Percentiles rank a stretch among this genome's conserved stretches.
These are phyloP conservation scores for Pseudochromis fuscus DNA, from an alignment of 2,797 vertebrate species.

Conservation along the genomic window DNA sequence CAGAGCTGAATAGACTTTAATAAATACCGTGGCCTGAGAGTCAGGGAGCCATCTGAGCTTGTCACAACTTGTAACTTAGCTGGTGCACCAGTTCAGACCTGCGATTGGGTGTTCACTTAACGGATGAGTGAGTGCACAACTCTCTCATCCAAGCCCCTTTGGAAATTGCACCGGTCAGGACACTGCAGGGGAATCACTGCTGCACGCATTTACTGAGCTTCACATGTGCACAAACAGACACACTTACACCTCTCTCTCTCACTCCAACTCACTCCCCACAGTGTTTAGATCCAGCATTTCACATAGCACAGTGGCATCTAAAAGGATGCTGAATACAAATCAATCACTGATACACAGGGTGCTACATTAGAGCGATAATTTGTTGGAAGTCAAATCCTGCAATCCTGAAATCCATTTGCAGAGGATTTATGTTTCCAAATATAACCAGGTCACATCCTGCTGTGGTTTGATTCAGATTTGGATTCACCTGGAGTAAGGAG, in stretches of 20 bases:
- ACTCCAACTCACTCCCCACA: too few relatives aligned
- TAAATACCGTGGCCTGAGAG: conserved; percentile 83
- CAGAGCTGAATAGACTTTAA: conserved; percentile 85
- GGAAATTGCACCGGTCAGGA: conserved; percentile 58
- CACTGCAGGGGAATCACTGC: conserved; percentile 47
- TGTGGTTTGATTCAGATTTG: conserved; percentile 51
- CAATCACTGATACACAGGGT: neutral
- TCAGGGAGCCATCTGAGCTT: conserved; percentile 84
- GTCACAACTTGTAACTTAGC: conserved; percentile 87
- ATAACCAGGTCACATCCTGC: conserved; percentile 32
- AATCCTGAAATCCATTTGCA: conserved; percentile 41
- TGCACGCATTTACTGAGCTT: conserved; percentile 33
- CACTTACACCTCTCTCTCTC: conserved; percentile 4
- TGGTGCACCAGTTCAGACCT: conserved; percentile 72
- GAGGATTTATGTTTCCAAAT: conserved; percentile 43
- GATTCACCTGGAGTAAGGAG: conserved; percentile 37
- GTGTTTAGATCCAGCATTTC: neutral
- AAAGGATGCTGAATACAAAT: conserved; percentile 25
- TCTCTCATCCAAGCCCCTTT: conserved; percentile 58
- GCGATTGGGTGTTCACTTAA: conserved; percentile 71
- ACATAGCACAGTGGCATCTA: neutral
- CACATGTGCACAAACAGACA: conserved; percentile 23
- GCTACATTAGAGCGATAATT: conserved; percentile 8
- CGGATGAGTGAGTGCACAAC: conserved; percentile 70
- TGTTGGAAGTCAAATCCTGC: conserved; percentile 33